A percentile compares a stretch with the other conserved stretches of the same genome.
phyloP scores from a whole-genome alignment of 2,888 invertebrate species.

The Deilephila porcellus region DNA sequence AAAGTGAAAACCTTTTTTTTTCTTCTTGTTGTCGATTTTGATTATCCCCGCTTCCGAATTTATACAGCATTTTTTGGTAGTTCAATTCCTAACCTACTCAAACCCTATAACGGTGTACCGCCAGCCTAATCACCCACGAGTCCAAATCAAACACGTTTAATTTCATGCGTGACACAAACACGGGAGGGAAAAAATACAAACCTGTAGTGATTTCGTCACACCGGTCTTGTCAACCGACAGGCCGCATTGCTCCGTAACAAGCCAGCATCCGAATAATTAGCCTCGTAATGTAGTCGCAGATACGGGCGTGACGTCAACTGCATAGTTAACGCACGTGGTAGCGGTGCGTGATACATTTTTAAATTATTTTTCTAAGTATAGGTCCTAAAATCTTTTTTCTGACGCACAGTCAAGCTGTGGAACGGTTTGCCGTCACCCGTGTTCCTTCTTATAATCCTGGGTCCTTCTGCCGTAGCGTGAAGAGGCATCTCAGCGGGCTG shows the following conservation, averaged over 20 bases:
- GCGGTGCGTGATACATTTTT: background rate
- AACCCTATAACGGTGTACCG: background rate
- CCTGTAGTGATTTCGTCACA: slow-evolving; percentile 32
- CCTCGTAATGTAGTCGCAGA: background rate
- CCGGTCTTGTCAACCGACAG: slow-evolving; percentile 31
- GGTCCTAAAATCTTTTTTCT: background rate
- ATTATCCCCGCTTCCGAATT: no score
- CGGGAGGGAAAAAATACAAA: slow-evolving; percentile 30
- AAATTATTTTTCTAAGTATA: background rate
- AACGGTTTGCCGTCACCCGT: no score
- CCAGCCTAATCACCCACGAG: slow-evolving; percentile 31
- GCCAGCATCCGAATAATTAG: slow-evolving; percentile 28
- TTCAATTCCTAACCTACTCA: no score
- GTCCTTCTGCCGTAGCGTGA: no score
- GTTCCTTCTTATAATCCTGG: no score
- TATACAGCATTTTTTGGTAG: no score
- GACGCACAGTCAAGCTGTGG: no score
- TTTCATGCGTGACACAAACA: slow-evolving; percentile 32
- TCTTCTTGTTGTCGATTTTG: no score
- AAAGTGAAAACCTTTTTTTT: no score
- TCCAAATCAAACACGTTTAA: slow-evolving; percentile 32
- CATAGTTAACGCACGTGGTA: slow-evolving; percentile 19
- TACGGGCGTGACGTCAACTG: slow-evolving; percentile 22
- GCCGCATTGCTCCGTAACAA: slow-evolving; percentile 25
- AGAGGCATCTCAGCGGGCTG: no score